Percentiles rank a stretch among this genome's conserved stretches.
phyloP scores from a whole-genome alignment of 2,797 vertebrate species.

The Thalassophryne amazonica region DNA sequence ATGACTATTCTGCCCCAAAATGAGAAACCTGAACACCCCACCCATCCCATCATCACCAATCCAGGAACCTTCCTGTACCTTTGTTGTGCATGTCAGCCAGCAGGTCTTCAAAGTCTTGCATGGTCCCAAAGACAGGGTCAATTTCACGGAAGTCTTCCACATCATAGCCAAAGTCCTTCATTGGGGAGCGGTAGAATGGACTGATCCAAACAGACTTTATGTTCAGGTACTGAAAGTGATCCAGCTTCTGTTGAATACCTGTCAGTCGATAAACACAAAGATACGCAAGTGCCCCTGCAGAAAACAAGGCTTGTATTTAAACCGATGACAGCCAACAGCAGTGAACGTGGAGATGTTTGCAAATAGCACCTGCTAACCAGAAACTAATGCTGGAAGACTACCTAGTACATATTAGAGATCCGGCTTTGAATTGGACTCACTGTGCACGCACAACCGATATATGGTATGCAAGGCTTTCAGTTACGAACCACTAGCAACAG shows the following conservation, averaged over 20 bases:
- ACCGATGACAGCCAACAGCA: background rate
- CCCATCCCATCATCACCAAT: background rate
- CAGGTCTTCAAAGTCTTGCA: constrained; percentile 91
- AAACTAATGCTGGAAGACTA: no score
- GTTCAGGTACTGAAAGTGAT: constrained; percentile 86
- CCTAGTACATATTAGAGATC: no score
- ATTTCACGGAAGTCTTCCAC: constrained; percentile 89
- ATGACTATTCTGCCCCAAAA: background rate
- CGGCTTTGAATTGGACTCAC: no score
- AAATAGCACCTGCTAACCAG: no score
- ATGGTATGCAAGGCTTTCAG: no score
- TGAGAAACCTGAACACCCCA: no score
- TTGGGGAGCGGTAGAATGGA: constrained; percentile 90
- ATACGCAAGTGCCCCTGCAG: no score
- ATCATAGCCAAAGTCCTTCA: constrained; percentile 89
- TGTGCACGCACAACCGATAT: no score
- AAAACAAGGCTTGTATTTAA: no score
- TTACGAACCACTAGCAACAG: no score
- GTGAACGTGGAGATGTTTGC: no score
- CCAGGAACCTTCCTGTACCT: constrained; percentile 67
- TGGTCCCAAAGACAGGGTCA: constrained; percentile 92
- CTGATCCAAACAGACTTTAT: constrained; percentile 92
- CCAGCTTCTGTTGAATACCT: constrained; percentile 90
- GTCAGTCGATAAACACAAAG: background rate
- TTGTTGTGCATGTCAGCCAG: constrained; percentile 85